Evolutionary conservation across 2,888 invertebrate species (phyloP).

Genomic region (Silvanus unidentatus): DNA sequence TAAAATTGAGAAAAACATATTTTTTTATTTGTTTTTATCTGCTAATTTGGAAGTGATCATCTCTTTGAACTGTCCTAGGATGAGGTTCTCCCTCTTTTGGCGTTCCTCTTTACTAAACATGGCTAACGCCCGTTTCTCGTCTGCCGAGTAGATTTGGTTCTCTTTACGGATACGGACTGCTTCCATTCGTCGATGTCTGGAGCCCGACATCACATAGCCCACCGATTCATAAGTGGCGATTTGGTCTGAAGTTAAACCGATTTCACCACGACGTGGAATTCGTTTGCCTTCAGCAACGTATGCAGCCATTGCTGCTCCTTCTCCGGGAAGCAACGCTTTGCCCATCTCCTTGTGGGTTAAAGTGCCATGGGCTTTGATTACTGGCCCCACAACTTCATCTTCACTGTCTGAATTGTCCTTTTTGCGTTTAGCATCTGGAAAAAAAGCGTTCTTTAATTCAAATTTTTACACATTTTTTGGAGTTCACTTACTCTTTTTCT

Average conservation of each 20-base stretch:
- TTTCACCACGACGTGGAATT: conserved; percentile 97
- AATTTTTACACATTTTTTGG: not conserved
- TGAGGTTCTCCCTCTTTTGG: conserved; percentile 90
- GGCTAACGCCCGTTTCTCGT: conserved; percentile 95
- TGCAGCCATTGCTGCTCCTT: conserved; percentile 99
- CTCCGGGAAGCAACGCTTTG: conserved; percentile 90
- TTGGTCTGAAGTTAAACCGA: conserved; percentile 92
- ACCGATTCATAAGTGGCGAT: conserved; percentile 87
- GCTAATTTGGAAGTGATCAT: conserved; percentile 72
- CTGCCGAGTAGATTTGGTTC: conserved; percentile 99
- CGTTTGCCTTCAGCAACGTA: conserved; percentile 98
- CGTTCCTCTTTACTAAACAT: conserved; percentile 98
- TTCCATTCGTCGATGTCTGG: conserved; percentile 90
- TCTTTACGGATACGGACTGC: conserved; percentile 98
- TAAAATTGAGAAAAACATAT: too few species aligned
- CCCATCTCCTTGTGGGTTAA: conserved; percentile 79
- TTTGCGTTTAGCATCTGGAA: not conserved
- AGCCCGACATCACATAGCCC: conserved; percentile 97
- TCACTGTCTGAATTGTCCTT: conserved; percentile 44
- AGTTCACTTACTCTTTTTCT: conserved; percentile 54
- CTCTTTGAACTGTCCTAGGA: conserved; percentile 89
- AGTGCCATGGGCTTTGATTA: conserved; percentile 59
- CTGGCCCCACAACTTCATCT: conserved; percentile 54
- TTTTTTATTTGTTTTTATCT: conserved; percentile 46
- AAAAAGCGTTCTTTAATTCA: too few species aligned